These are phyloP conservation scores for Eucidaris tribuloides DNA, from an alignment of 35 echinoderm and acorn worm genomes.

Conservation along the genomic window DNA sequence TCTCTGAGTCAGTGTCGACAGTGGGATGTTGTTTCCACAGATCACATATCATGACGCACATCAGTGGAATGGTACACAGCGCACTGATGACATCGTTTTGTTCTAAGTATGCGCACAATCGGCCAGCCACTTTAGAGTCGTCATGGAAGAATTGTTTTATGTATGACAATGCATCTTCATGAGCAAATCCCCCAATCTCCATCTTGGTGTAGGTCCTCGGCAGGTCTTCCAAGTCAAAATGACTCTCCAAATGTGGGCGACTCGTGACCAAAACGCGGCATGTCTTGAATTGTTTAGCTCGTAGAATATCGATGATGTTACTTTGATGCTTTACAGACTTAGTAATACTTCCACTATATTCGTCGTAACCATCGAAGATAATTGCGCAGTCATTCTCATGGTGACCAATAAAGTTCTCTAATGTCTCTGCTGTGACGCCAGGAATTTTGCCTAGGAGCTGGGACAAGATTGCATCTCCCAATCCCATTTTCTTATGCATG, in stretches of 20 bases:
- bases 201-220: not conserved
- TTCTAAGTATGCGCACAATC: not conserved
- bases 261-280: not conserved
- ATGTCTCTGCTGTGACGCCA: not conserved
- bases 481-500: not conserved
- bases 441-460: not conserved
- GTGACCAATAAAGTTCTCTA: not conserved
- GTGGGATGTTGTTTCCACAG: no score
- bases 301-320: not conserved
- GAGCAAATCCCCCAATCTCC: not conserved
- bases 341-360: not conserved
- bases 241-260: not conserved
- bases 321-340: not conserved
- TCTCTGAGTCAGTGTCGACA: no score
- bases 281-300: not conserved
- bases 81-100: not conserved
- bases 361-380: not conserved
- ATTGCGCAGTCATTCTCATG: not conserved
- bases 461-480: not conserved
- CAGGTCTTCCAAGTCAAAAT: no score
- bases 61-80: not conserved
- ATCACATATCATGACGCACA: not conserved
- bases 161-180: not conserved
- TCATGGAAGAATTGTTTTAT: not conserved
- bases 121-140: not conserved